phyloP scores from a whole-genome alignment of 2,797 vertebrate genomes.

The Myotis daubentonii region DNA sequence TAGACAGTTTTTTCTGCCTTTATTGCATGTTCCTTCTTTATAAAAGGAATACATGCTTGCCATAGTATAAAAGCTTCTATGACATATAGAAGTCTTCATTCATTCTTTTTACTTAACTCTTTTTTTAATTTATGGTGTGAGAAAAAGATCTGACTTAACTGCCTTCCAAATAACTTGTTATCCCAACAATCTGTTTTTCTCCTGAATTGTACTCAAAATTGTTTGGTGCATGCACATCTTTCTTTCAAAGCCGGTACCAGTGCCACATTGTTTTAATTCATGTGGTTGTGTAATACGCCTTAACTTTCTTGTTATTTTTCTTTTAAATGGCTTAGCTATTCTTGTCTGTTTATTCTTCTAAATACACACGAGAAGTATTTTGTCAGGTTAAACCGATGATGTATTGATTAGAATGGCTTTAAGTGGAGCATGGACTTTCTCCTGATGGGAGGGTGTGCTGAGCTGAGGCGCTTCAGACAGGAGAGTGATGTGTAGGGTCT shows the following conservation, averaged over 20 bases:
- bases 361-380: not conserved
- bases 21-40: constrained; percentile 42
- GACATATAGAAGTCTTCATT: constrained; percentile 21
- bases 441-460: not conserved
- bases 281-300: not conserved
- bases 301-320: constrained; percentile 37
- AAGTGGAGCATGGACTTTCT: not conserved
- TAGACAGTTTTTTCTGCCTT: constrained; percentile 40
- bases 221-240: not conserved
- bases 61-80: constrained; percentile 20
- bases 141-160: not conserved
- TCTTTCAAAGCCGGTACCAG: not conserved
- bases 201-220: not conserved
- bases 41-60: constrained; percentile 38
- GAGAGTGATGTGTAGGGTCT: not conserved
- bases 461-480: fast-evolving
- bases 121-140: not conserved
- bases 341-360: constrained; percentile 25
- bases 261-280: not conserved
- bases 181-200: not conserved
- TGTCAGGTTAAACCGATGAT: constrained; percentile 1
- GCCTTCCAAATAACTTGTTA: not conserved
- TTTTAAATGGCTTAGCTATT: not conserved
- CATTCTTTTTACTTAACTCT: constrained; percentile 31
- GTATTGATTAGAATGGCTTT: not conserved